Base-by-base conservation (phyloP, 2,888 invertebrate species). In the Rhamnusium bicolor region DNA sequence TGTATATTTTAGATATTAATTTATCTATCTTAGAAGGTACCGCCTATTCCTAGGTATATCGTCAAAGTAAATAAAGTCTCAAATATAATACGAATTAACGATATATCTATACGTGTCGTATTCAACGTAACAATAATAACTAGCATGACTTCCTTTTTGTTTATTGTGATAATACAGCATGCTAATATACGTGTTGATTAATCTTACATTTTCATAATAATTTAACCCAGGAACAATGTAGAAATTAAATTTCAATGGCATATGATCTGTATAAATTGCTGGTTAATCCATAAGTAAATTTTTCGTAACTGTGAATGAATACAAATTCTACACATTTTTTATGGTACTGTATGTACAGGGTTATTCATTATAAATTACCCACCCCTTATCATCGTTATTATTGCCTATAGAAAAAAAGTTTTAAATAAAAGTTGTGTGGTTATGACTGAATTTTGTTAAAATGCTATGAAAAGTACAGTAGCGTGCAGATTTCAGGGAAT, bases 161-260 rank as follows among this genome's bases (percentile, higher is more conserved):
- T 51, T 70, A 58, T 47, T 71, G 71, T 71, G 47, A 56, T 67
- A 54, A 66, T 32, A 66, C 47, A 58, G 71, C 71, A 71, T 71
- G 71, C 67, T 67, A 46, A 67, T 46, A 56, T 71, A 56, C 54
- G 47, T 32, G 21, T 65, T 66, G 60, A 60, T n/a, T 71, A 66
- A 66, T 71, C 71, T 71, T 71, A 71, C 71, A 71, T 71, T 71
- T 71, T 71, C 71, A 71, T 71, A 60, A 61, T 27, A 65, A 14
- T 60, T 60, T 60, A 69, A 61, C 51, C 61, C 61, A 53, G 40
- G 40, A 71, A 71, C 71, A 60, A 67, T 67, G 56, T 56, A 56
- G 61, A 32, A 21, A 56, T 56, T 21, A 56, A 19, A 67, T 47
- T 56, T 67, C 67, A 21, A 21, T 46, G 18, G 56, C 54, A 46